Conservation (phyloP, 1,140 invertebrate genomes). For the Wiebesia pumilae region DNA sequence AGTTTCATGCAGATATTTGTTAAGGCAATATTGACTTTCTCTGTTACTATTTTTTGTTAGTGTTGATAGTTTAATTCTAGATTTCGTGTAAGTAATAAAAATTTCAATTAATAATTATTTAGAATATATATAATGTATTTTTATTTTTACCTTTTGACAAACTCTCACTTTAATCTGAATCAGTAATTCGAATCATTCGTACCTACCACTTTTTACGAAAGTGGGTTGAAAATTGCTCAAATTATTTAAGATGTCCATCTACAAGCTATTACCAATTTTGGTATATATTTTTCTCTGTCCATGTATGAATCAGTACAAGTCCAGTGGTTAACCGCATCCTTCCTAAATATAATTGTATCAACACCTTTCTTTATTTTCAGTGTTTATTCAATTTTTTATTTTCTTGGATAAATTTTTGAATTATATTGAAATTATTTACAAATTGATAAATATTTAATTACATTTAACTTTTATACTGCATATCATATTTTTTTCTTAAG, state of each 20-base stretch:
- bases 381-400: not conserved
- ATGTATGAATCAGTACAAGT: not conserved
- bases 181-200: no score
- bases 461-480: not conserved
- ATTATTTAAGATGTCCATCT: not conserved
- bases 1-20: no score
- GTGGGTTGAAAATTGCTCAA: not conserved
- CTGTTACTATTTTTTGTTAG: no score
- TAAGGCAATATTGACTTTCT: no score
- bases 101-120: no score
- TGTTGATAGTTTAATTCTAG: no score
- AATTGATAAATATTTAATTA: not conserved
- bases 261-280: not conserved
- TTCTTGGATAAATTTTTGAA: not conserved
- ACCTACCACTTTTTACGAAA: not conserved
- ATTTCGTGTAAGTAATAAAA: no score
- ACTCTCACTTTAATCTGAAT: no score
- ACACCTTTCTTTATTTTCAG: not conserved
- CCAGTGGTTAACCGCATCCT: conserved; percentile 17
- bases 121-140: no score
- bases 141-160: no score
- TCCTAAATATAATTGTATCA: conserved; percentile 13
- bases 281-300: not conserved
- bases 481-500: not conserved
- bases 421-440: not conserved